Evolutionary conservation across 92 coral and sea anemone species (phyloP), one percentile per base, ranked within the genome.

Genomic region (Scolanthus callimorphus): DNA sequence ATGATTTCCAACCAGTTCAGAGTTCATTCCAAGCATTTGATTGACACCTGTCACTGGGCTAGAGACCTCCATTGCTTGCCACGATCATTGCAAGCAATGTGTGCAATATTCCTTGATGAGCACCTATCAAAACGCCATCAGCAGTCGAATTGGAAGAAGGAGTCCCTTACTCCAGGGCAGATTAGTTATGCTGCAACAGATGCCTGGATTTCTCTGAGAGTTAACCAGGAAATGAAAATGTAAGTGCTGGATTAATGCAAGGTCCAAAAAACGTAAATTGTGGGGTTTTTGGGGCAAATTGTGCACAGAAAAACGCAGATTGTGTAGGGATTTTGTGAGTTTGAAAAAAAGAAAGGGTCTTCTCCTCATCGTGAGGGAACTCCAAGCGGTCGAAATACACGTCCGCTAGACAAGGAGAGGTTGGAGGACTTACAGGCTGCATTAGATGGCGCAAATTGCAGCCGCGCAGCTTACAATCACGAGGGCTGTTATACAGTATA

Each of bases 201-300:
- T 73, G 97, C 97, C 0, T 90, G 97, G 97, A 64, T 77, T 17
- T 85, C 92, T 27, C 89, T 90, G 11, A 70, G 67, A 29, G 83
- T 90, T 15, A 85, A 80, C 55, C 63, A 73, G 25, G 90, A 90
- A 70, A 90, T 90, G 97, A 90, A 81, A 68, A 85, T 89, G 97
- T 89, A 46, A n/a, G 29, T 4, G 4, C 30, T 6, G 8, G 52
- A 6, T 10, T 46, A 4, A 10, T 21, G 6, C 52, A 4, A 46
- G 12, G 8, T 17, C 19, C 20, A 26, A 2, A 17, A 2, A 56
- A 27, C 3, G 3, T 2, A 56, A 17, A 20, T 56, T 19, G 6
- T 46, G 43, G 6, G 43, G 43, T 46, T 11, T 46, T 9, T 20
- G 41, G 41, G 6, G 41, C 41, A 34, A 34, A 34, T 34, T 34